Conservation (phyloP, 2,888 invertebrate genomes). For the Drosophila demipolita region DNA sequence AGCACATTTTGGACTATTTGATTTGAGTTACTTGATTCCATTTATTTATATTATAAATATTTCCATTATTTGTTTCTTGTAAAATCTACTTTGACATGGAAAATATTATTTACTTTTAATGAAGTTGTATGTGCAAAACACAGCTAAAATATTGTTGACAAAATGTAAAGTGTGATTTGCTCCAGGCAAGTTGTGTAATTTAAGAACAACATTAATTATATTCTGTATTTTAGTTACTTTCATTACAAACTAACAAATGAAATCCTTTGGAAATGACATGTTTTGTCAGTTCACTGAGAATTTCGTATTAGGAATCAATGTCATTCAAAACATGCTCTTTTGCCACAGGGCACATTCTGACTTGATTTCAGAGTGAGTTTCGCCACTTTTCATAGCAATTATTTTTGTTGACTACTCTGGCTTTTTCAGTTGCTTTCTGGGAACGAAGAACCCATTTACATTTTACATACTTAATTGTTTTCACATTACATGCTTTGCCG, state of each 20-base stretch:
- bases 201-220: neutral
- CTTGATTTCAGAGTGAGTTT: slow-evolving; percentile 2
- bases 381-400: slow-evolving; percentile 8
- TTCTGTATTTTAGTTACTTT: neutral
- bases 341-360: neutral
- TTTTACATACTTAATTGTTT: slow-evolving; percentile 78
- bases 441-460: slow-evolving; percentile 55
- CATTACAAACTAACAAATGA: neutral
- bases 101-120: neutral
- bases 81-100: neutral
- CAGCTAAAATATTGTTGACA: neutral
- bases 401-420: neutral
- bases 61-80: neutral
- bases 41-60: too few species aligned
- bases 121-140: neutral
- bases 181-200: neutral
- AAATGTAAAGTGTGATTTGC: neutral
- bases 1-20: neutral
- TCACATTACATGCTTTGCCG: slow-evolving; percentile 58
- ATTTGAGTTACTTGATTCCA: neutral
- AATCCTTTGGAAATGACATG: slow-evolving; percentile 8
- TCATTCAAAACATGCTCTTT: slow-evolving; percentile 21
- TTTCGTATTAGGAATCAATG: slow-evolving; percentile 35
- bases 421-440: neutral
- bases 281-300: slow-evolving; percentile 16